Base-by-base conservation (phyloP, 2,113 vertebrate species). In the Tursiops truncatus region DNA sequence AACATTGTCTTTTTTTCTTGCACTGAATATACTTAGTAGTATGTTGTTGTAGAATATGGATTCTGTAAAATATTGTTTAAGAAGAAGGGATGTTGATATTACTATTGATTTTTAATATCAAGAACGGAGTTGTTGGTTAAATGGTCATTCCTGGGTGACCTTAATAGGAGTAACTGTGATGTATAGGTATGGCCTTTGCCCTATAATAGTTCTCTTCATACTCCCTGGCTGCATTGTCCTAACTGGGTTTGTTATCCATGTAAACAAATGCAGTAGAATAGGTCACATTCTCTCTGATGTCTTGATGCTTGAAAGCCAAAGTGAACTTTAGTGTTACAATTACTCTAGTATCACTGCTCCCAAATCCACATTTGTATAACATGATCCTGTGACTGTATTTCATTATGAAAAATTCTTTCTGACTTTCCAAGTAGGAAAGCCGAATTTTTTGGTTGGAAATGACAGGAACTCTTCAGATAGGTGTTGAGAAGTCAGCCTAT, bases 401-500 rank as follows among this genome's bases (percentile, higher is more conserved):
- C 80, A 53, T 93, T 79, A 65, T 83, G 38, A 92, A 92, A 91
- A 95, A 8, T 50, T 79, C 58, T 89, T 44, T 91, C 62, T 92
- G 63, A 53, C 67, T 89, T 38, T 74, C 53, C 83, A 88, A 74
- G 63, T 50, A 79, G 28, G 26, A 94, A 91, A 68, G 25, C 50
- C 26, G 88, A 80, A 44, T 86, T 88, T 84, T 82, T 92, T 50
- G 68, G 67, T 68, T 93, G 68, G 36, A 89, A 71, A 91, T 62
- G 20, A 20, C 17, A 56, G 62, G 41, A 95, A 65, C 50, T 89
- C 50, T 95, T 91, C 25, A 89, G 31, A 73, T 56, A 68, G 81
- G 20, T 91, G 33, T 89, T 82, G 62, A 83, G 38, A 91, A 94
- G 81, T 41, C 26, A 56, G 6, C 11, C 26, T 73, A 44, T 85